Percentiles rank a stretch among this genome's conserved stretches.
These are phyloP conservation scores for Chrysodeixis includens DNA, from an alignment of 2,888 invertebrate species.

Conservation along the genomic window DNA sequence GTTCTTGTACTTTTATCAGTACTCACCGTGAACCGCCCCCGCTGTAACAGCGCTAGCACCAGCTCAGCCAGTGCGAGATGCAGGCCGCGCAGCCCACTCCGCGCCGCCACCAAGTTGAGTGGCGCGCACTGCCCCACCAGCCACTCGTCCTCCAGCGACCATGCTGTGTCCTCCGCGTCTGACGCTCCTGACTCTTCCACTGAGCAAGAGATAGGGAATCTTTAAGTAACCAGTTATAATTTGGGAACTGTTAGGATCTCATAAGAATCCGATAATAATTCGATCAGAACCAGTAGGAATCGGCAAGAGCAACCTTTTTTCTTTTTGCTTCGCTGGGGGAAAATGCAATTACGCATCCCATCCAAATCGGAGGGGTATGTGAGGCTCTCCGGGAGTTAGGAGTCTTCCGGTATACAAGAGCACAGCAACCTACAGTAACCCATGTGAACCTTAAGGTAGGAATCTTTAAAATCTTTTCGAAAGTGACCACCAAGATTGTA, in stretches of 20 bases:
- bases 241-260: background rate
- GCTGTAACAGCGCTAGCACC: constrained; percentile 73
- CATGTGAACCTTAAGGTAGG: too few relatives aligned
- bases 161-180: constrained; percentile 77
- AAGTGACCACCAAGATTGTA: background rate
- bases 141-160: constrained; percentile 80
- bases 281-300: too few relatives aligned
- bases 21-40: constrained; percentile 78
- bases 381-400: too few relatives aligned
- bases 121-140: constrained; percentile 75
- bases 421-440: too few relatives aligned
- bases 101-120: constrained; percentile 69
- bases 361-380: too few relatives aligned
- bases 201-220: constrained; percentile 31
- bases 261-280: too few relatives aligned
- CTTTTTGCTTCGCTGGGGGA: too few relatives aligned
- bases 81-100: constrained; percentile 64
- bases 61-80: constrained; percentile 75
- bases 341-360: too few relatives aligned
- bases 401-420: too few relatives aligned
- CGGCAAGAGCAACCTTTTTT: too few relatives aligned
- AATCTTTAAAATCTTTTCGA: background rate
- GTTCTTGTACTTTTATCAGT: too few relatives aligned
- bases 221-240: background rate
- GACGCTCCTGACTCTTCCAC: constrained; percentile 84